Percentiles rank a stretch among this genome's conserved stretches.
Evolutionary conservation across 2,888 invertebrate species (phyloP).

Genomic region (Macrophya alboannulata): DNA sequence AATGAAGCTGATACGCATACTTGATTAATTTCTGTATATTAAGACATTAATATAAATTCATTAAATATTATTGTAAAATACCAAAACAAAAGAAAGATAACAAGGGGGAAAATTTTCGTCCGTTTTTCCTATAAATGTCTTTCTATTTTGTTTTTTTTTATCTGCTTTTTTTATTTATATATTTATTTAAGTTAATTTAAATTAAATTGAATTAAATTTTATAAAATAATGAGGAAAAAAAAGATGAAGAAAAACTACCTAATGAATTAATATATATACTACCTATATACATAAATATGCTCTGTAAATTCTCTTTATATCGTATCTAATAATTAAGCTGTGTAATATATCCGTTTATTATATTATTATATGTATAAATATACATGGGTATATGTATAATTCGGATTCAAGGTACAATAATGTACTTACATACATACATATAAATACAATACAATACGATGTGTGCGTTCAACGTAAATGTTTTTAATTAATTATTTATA

Average conservation of each 20-base stretch:
- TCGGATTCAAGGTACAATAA: constrained; percentile 22
- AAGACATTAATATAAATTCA: no score
- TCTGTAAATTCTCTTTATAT: not conserved
- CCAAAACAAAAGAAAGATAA: no score
- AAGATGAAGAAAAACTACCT: not conserved
- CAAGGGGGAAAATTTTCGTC: no score
- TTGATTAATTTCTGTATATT: not conserved
- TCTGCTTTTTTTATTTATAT: no score
- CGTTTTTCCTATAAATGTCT: no score
- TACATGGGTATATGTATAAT: not conserved
- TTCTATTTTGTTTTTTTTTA: no score
- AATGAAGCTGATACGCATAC: not conserved
- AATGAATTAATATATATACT: not conserved
- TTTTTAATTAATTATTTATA: not conserved
- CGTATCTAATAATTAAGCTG: not conserved
- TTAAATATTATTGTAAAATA: no score
- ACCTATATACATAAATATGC: not conserved
- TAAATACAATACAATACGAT: not conserved
- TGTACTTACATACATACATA: no score
- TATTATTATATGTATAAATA: not conserved
- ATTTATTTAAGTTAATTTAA: not conserved
- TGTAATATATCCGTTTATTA: constrained; percentile 18
- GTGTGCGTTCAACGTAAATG: not conserved
- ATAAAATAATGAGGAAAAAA: not conserved
- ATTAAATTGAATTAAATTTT: not conserved